These are phyloP conservation scores for Tachypleus tridentatus DNA, from an alignment of 1,140 invertebrate species.

Conservation along the genomic window DNA sequence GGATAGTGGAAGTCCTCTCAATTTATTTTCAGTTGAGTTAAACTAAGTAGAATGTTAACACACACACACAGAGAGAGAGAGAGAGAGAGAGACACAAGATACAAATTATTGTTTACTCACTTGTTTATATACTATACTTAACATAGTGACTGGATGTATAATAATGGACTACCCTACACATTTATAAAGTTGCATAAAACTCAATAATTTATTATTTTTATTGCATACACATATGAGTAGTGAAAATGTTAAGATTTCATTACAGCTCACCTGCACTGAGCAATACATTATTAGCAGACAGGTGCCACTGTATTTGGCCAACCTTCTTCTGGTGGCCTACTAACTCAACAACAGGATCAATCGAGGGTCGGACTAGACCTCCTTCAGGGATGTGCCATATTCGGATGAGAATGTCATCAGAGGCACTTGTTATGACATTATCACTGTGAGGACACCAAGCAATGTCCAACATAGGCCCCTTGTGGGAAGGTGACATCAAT, in stretches of 20 bases:
- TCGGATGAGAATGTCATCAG: slow-evolving; percentile 96
- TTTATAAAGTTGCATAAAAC: too few species aligned
- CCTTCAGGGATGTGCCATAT: slow-evolving; percentile 96
- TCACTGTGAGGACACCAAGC: slow-evolving; percentile 99
- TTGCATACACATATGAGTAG: too few species aligned
- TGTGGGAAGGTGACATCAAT: slow-evolving; percentile 92
- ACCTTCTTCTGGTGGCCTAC: slow-evolving; percentile 87
- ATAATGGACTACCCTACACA: too few species aligned
- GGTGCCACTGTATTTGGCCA: slow-evolving; percentile 94
- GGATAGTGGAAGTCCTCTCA: too few species aligned
- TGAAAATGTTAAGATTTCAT: not conserved
- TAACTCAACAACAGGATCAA: slow-evolving; percentile 88
- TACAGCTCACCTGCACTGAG: slow-evolving; percentile 61
- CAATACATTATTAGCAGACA: slow-evolving; percentile 87
- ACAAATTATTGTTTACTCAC: too few species aligned
- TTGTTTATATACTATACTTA: too few species aligned
- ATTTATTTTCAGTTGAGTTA: too few species aligned
- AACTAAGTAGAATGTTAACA: too few species aligned
- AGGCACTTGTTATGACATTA: slow-evolving; percentile 95
- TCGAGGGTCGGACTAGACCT: slow-evolving; percentile 60
- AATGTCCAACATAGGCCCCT: slow-evolving; percentile 94
- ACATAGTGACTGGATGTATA: too few species aligned
- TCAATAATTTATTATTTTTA: too few species aligned
- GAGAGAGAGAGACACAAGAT: too few species aligned
- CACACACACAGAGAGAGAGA: too few species aligned